Conservation (phyloP, 2,888 invertebrate genomes). For the Meliscaeva auricollis region DNA sequence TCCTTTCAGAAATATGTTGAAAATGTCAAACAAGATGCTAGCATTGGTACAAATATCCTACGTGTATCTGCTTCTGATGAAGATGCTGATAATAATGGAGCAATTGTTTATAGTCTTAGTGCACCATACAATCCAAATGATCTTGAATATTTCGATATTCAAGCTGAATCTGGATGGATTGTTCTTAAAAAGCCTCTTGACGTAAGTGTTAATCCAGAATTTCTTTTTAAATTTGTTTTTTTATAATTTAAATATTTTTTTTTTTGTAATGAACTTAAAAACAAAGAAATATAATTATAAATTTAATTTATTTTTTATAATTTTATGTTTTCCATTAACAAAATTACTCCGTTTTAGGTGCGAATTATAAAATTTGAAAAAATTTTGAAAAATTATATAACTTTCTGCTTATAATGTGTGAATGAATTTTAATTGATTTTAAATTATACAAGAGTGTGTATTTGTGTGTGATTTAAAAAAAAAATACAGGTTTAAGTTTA, state of each 20-base stretch:
- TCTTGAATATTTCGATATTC: slow-evolving; percentile 98
- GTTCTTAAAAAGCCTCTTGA: slow-evolving; percentile 97
- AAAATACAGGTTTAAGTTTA: slow-evolving; percentile 58
- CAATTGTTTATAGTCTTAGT: slow-evolving; percentile 95
- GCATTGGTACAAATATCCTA: slow-evolving; percentile 96
- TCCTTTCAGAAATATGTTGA: slow-evolving; percentile 96
- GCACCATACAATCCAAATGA: slow-evolving; percentile 95
- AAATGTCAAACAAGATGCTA: slow-evolving; percentile 98
- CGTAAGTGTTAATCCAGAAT: slow-evolving; percentile 90
- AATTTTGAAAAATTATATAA: slow-evolving; percentile 17
- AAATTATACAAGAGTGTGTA: slow-evolving; percentile 18
- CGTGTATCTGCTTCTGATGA: slow-evolving; percentile 98
- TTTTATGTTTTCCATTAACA: slow-evolving; percentile 65
- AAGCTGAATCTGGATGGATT: slow-evolving; percentile 98
- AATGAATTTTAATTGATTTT: slow-evolving; percentile 44
- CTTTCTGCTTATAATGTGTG: slow-evolving; percentile 51
- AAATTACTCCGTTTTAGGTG: slow-evolving; percentile 59
- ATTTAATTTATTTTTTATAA: slow-evolving; percentile 14
- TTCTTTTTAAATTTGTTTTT: slow-evolving; percentile 8
- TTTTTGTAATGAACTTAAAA: neutral
- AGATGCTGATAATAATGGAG: slow-evolving; percentile 98
- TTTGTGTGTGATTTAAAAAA: slow-evolving; percentile 26
- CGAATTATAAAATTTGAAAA: slow-evolving; percentile 18
- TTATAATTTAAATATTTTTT: neutral
- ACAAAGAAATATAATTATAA: too few species aligned